Conservation (phyloP, 1,140 invertebrate species). For the Apis cerana region DNA sequence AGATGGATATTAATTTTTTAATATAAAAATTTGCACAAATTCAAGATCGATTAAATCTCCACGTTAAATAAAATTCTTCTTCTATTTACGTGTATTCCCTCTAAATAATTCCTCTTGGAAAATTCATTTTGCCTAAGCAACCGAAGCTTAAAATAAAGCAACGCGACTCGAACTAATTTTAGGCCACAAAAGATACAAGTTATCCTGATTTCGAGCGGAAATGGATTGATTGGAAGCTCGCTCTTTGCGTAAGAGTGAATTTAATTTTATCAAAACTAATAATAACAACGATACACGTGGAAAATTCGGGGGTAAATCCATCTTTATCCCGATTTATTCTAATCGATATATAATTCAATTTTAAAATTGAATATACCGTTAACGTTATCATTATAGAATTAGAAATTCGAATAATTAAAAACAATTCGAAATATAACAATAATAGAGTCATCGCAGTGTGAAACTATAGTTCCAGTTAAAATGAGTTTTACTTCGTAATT, state of each 20-base stretch:
- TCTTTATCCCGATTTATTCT: background rate
- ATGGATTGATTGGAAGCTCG: background rate
- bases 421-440: too few species aligned
- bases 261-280: constrained; percentile 13
- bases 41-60: too few species aligned
- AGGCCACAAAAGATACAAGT: background rate
- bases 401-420: too few species aligned
- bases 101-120: background rate
- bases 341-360: background rate
- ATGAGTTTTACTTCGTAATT: background rate
- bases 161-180: background rate
- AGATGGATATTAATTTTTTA: too few species aligned
- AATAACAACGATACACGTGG: background rate
- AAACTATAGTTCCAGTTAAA: background rate
- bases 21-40: too few species aligned
- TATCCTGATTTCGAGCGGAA: background rate
- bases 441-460: too few species aligned
- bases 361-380: background rate
- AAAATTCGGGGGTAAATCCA: background rate
- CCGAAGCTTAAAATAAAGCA: background rate
- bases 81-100: background rate
- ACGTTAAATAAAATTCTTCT: too few species aligned
- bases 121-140: background rate
- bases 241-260: background rate
- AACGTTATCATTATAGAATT: too few species aligned